Evolutionary conservation across 2,113 vertebrate species (phyloP), one percentile per base, ranked within the genome.

Genomic region (Malurus cyaneus): DNA sequence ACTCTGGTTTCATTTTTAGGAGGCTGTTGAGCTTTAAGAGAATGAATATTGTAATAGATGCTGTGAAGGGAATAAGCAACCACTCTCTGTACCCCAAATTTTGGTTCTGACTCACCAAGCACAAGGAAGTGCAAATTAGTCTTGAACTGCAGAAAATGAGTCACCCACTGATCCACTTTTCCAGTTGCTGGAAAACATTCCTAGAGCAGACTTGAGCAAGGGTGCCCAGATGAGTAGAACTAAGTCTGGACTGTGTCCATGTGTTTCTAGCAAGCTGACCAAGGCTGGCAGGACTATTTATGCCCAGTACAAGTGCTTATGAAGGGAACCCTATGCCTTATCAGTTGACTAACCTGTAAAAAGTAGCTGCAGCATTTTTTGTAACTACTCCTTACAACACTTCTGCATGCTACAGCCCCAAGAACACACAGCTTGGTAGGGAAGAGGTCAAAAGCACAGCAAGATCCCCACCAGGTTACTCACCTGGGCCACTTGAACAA

Each of bases 401-500:
- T 29, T 59, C 21, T 3, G 2, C n/a, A 13, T 8, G 2, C 44
- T n/a, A 20, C 24, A 92, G 60, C 39, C 28, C 31, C 13, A 64
- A 18, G 46, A 34, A 83, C 19, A 28, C 31, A 46, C 19, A 41
- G 42, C 6, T 83, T 73, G 32, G 26, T 7, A 42, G 1, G 2
- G 17, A 57, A 31, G 10, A 11, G 5, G 11, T 60, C 20, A 74
- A 56, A 92, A 79, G 41, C 14, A 42, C 46, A 42, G 12, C 11
- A 41, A 52, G 23, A 11, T 7, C 18, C 32, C 19, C 52, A 14
- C 3, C 8, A 57, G 10, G 41, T 71, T 14, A 89, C 98, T 94
- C 97, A 99, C 99, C 98, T 99, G 98, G 25, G 99, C 98, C 93
- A 99, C 99, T 94, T 99, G 99, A 62, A 99, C 99, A 90, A 99